Percentiles rank a stretch among this genome's conserved stretches.
Evolutionary conservation across 2,797 vertebrate species (phyloP).

Genomic region (Holocentrus rufus): DNA sequence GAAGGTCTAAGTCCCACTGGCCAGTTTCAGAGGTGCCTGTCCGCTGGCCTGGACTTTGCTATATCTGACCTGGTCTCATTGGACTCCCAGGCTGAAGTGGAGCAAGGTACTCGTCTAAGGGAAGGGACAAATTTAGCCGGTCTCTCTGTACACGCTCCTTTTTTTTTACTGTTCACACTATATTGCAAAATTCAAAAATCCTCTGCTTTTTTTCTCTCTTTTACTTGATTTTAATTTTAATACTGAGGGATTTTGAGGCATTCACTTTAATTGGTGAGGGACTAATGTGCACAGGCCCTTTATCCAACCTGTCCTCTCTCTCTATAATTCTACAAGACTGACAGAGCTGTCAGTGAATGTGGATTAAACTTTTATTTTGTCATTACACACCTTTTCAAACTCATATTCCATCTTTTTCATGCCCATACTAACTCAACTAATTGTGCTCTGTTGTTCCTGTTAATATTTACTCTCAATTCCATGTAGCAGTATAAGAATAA

Average conservation of each 20-base stretch:
- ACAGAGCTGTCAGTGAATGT: not conserved
- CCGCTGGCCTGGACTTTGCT: slow-evolving; percentile 74
- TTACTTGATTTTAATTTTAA: slow-evolving; percentile 8
- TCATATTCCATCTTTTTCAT: slow-evolving; percentile 25
- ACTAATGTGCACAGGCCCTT: slow-evolving; percentile 1
- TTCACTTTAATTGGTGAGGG: slow-evolving; percentile 8
- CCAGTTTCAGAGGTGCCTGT: slow-evolving; percentile 61
- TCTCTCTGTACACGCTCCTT: slow-evolving; percentile 36
- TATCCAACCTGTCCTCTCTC: not conserved
- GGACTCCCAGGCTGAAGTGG: slow-evolving; percentile 86
- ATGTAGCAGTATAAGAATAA: slow-evolving; percentile 16
- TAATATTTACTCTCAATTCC: slow-evolving; percentile 27
- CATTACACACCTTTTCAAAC: slow-evolving; percentile 32
- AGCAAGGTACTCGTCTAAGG: slow-evolving; percentile 85
- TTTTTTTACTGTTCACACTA: slow-evolving; percentile 26
- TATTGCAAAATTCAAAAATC: slow-evolving; percentile 33
- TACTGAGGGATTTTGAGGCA: slow-evolving; percentile 4
- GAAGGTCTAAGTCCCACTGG: slow-evolving; percentile 56
- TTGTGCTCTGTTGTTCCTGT: slow-evolving; percentile 21
- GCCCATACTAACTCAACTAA: slow-evolving; percentile 56
- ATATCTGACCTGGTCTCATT: slow-evolving; percentile 79
- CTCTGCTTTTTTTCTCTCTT: slow-evolving; percentile 13
- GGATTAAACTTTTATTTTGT: not conserved
- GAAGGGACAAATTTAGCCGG: slow-evolving; percentile 31
- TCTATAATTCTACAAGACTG: not conserved